Conservation (phyloP, 2,113 vertebrate species). For the Arothron firmamentum region DNA sequence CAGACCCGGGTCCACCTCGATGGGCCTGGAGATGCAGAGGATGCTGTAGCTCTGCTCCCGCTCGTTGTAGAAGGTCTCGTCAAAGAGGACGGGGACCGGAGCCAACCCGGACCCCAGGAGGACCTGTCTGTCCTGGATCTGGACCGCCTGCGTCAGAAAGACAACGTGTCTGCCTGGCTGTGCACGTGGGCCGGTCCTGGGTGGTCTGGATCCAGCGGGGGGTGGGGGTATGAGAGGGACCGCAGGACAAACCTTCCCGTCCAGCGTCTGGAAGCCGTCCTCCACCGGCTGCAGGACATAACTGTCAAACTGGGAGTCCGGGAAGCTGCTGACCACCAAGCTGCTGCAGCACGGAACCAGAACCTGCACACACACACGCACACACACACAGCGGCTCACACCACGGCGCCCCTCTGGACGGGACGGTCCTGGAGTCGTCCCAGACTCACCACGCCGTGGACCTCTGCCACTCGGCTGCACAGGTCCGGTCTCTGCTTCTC, state of each 20-base stretch:
- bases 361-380: too few relatives aligned
- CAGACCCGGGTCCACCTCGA: conserved; percentile 76
- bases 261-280: conserved; percentile 81
- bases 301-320: conserved; percentile 84
- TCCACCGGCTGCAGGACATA: conserved; percentile 83
- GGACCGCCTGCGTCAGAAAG: conserved; percentile 76
- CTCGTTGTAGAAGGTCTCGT: conserved; percentile 98
- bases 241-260: too few relatives aligned
- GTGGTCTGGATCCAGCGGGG: too few relatives aligned
- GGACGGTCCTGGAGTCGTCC: too few relatives aligned
- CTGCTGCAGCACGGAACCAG: conserved; percentile 91
- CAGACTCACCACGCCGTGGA: conserved; percentile 86
- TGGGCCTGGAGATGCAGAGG: conserved; percentile 84
- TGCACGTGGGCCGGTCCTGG: too few relatives aligned
- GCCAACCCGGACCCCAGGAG: conserved; percentile 80
- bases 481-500: conserved; percentile 89
- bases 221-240: too few relatives aligned
- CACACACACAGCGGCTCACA: too few relatives aligned
- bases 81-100: conserved; percentile 87
- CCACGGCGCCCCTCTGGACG: too few relatives aligned
- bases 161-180: too few relatives aligned
- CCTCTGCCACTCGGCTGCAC: conserved; percentile 82
- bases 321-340: conserved; percentile 67
- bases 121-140: conserved; percentile 85
- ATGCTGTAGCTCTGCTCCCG: conserved; percentile 95